Percentiles rank a stretch among this genome's conserved stretches.
These are phyloP conservation scores for Taxidea taxus DNA, from an alignment of 2,113 vertebrate genomes.

Conservation along the genomic window DNA sequence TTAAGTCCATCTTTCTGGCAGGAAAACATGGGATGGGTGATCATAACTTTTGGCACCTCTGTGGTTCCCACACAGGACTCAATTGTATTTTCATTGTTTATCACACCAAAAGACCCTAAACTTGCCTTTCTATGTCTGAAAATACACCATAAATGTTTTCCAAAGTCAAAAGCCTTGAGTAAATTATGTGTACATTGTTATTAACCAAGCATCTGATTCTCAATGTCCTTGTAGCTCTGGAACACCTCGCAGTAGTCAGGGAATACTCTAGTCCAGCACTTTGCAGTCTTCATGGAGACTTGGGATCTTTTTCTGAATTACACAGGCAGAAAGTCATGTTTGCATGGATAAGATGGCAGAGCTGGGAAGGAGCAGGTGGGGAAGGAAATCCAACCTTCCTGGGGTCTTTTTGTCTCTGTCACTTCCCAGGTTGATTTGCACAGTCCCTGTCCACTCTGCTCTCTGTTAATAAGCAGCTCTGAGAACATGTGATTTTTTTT, in stretches of 20 bases:
- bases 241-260: neutral
- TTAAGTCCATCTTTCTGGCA: neutral
- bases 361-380: neutral
- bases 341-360: neutral
- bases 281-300: neutral
- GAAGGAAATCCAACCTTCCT: neutral
- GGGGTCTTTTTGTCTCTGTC: neutral
- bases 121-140: neutral
- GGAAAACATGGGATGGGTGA: neutral
- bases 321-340: neutral
- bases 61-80: neutral
- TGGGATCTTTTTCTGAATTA: neutral
- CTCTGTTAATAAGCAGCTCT: neutral
- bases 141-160: neutral
- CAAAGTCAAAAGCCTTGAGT: neutral
- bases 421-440: neutral
- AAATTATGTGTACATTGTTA: neutral
- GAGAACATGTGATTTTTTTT: neutral
- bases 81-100: neutral
- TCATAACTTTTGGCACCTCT: neutral
- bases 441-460: neutral
- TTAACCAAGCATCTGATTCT: neutral
- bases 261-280: neutral
- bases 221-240: neutral
- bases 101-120: neutral